Conservation (phyloP, 2,113 vertebrate genomes). For the Eupsittula cactorum region DNA sequence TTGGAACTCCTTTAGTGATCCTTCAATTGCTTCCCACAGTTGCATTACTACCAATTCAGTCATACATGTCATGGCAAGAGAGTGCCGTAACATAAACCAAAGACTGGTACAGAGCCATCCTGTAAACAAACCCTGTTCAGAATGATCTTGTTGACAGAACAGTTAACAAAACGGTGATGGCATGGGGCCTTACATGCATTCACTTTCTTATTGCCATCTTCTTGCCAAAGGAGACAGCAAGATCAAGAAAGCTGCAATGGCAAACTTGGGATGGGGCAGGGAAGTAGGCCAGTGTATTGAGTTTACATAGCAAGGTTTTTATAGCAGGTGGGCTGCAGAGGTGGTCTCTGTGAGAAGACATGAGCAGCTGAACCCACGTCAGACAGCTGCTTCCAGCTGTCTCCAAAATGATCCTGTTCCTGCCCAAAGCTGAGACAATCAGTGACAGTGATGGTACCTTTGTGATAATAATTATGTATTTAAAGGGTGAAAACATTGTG, state of each 20-base stretch:
- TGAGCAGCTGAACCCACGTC: neutral
- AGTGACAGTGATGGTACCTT: neutral
- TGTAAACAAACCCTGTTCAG: constrained; percentile 13
- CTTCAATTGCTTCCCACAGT: neutral
- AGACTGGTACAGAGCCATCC: constrained; percentile 7
- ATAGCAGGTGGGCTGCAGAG: neutral
- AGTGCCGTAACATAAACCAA: neutral
- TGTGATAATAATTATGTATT: neutral
- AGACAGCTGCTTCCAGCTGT: neutral
- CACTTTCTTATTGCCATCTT: neutral
- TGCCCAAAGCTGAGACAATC: neutral
- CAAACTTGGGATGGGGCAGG: neutral
- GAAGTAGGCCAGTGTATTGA: neutral
- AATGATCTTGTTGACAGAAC: constrained; percentile 17
- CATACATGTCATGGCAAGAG: neutral
- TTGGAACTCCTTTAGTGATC: neutral
- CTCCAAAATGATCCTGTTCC: neutral
- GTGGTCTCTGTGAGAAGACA: neutral
- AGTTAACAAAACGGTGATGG: neutral
- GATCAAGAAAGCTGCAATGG: neutral
- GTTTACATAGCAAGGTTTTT: neutral
- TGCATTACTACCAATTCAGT: neutral
- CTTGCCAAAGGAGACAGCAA: neutral
- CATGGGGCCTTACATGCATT: neutral
- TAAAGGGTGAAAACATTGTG: neutral